Base-by-base conservation (phyloP, 2,113 vertebrate species). In the Fulmarus glacialis region DNA sequence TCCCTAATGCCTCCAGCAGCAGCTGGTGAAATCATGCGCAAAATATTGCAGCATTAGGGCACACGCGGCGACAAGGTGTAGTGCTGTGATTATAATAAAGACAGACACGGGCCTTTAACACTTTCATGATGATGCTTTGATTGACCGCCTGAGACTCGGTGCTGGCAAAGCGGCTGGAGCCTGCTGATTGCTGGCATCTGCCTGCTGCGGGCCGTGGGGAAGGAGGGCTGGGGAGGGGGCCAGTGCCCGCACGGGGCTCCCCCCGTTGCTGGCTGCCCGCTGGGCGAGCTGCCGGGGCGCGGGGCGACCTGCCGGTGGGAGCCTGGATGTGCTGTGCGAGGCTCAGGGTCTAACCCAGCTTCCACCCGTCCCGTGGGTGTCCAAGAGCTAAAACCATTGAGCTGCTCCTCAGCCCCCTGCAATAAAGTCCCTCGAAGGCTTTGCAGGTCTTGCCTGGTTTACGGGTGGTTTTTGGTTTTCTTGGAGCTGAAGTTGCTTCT, bases 211-310 rank as follows among this genome's bases (percentile, higher is more conserved):
- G 63, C 52, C 42, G 58, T 0, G 1, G 38, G 45, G 43, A 11
- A 3, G 30, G 47, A 32, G 47, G 19, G 36, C 43, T n/a, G 40
- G 22, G 38, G 68, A 58, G 27, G 42, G 52, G 62, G 21, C 1
- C 0, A 6, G 21, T 29, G 48, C 26, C 22, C 2, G 0, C 27
- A 0, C 0, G 3, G n/a, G 53, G 30, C 7, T 63, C 15, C 24
- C 15, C 40, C 6, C 1, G 0, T 20, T 22, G 12, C 34, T 27
- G 27, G 38, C 3, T 38, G 38, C 36, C 42, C 0, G 0, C 71
- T 47, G 62, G 64, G 29, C 1, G 29, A 55, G 78, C 27, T 70
- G 38, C 38, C 1, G 22, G 26, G n/a, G n/a, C 0, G 0, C 71
- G 42, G 62, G 64, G 29, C 1, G 29, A 55, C 71, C 27, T 70